Conservation (phyloP, 2,113 vertebrate species). For the Lampris megalopsis region DNA sequence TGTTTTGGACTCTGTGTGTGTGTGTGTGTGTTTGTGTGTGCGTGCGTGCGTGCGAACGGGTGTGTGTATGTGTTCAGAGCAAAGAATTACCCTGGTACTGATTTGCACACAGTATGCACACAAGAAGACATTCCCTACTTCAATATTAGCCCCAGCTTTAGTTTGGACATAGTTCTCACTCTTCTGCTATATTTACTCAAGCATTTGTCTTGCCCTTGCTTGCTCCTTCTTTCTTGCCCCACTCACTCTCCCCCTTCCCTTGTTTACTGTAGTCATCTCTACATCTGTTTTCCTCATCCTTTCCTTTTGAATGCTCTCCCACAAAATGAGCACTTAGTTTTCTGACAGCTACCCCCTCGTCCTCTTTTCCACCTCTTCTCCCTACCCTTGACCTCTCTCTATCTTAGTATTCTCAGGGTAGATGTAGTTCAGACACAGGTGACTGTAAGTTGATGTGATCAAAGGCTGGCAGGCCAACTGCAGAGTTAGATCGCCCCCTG, state of each 20-base stretch:
- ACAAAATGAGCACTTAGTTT: slow-evolving; percentile 34
- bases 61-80: slow-evolving; percentile 20
- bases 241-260: slow-evolving; percentile 24
- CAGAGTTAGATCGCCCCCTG: slow-evolving; percentile 64
- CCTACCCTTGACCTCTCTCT: slow-evolving; percentile 24
- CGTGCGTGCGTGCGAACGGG: not conserved
- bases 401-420: slow-evolving; percentile 77
- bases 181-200: slow-evolving; percentile 59
- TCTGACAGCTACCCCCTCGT: slow-evolving; percentile 12
- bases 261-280: slow-evolving; percentile 49
- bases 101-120: slow-evolving; percentile 66
- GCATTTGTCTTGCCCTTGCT: slow-evolving; percentile 44
- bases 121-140: slow-evolving; percentile 50
- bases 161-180: slow-evolving; percentile 51
- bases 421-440: slow-evolving; percentile 70
- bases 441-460: slow-evolving; percentile 47
- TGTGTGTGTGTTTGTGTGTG: slow-evolving; percentile 35
- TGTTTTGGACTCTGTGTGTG: slow-evolving; percentile 37
- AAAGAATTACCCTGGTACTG: slow-evolving; percentile 43
- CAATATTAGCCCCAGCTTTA: slow-evolving; percentile 64
- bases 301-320: slow-evolving; percentile 17
- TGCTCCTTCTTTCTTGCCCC: slow-evolving; percentile 28
- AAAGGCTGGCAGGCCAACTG: slow-evolving; percentile 21
- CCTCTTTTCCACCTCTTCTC: not conserved
- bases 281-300: slow-evolving; percentile 58